Base-by-base conservation (phyloP, 1,140 invertebrate species). In the Drosophila elegans region DNA sequence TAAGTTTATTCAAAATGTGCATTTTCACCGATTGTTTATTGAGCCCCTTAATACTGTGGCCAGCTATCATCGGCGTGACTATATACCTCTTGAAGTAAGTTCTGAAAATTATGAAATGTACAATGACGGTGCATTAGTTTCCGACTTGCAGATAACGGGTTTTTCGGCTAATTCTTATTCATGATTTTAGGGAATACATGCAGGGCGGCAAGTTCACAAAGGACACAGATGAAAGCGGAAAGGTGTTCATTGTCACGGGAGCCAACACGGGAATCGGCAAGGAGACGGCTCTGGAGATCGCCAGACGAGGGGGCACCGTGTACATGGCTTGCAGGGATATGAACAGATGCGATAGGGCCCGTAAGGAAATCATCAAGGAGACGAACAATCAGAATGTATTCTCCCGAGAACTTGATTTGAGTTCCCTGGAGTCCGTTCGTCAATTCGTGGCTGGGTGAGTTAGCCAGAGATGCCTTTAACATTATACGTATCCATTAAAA, bases 241-340 rank as follows among this genome's bases (percentile, higher is more conserved):
- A 98, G 93, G 94, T 97, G 3, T 94, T 96, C 1, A 95, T 98
- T 66, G 93, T 98, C 11, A 98, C 97, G 16, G 97, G 97, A 51
- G 95, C 95, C 4, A 98, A 97, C 92, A 95, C 95, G 44, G 97
- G 98, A 4, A 97, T 99, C 79, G 98, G 98, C 13, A 96, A 96
- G 93, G 96, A 97, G 93, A 96, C 96, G 2, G 96, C 95, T 0
- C 92, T 93, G 64, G 95, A 96, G 73, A 92, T 98, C 52, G 97
- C 96, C 0, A 94, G 93, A 46, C 91, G 96, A 75, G 95, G 96
- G 3, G 97, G 97, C 0, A 95, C 94, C 78, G 95, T 98, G 12
- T 95, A 98, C 34, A 94, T 98, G 93, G 97, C 97, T 0, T 98
- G 97, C 92, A 93, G 97, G 72, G 95, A 97, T 93, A 93, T 96